Evolutionary conservation across 2,113 vertebrate species (phyloP).

Genomic region (Uropsilus gracilis): DNA sequence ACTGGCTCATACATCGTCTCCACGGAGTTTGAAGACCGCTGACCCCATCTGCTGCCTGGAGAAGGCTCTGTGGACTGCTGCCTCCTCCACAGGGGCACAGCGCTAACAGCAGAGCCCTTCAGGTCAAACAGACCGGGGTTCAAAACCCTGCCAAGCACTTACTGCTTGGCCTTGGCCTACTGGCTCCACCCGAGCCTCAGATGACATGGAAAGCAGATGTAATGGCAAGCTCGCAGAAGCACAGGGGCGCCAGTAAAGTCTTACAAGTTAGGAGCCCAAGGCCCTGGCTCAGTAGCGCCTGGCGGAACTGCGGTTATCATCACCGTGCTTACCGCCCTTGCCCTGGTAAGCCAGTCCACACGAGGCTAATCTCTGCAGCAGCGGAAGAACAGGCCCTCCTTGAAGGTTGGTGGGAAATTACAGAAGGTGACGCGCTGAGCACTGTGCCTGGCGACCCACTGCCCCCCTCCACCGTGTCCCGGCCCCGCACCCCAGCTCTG

Average conservation of each 20-base stretch:
- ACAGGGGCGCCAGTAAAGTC: neutral
- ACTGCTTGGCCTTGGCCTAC: neutral
- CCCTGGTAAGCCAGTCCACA: neutral
- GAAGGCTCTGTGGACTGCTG: neutral
- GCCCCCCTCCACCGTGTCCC: neutral
- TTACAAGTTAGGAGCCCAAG: neutral
- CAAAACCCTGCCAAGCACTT: neutral
- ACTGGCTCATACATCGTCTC: neutral
- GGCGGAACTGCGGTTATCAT: fast-evolving
- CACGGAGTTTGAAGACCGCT: neutral
- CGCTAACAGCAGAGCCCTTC: neutral
- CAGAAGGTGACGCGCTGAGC: neutral
- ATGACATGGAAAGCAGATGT: neutral
- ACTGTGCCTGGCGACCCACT: neutral
- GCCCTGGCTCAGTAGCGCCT: neutral
- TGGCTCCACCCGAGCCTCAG: neutral
- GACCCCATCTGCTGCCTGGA: neutral
- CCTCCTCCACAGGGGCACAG: neutral
- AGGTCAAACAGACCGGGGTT: neutral
- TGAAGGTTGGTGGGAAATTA: neutral
- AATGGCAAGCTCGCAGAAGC: neutral
- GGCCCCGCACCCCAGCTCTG: neutral
- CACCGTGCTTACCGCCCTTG: neutral
- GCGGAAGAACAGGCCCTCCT: neutral
- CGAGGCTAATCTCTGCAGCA: fast-evolving